Evolutionary conservation across 2,888 invertebrate genomes (phyloP), one percentile per base, ranked within the genome.

Genomic region (Pycnomerus fuliginosus): DNA sequence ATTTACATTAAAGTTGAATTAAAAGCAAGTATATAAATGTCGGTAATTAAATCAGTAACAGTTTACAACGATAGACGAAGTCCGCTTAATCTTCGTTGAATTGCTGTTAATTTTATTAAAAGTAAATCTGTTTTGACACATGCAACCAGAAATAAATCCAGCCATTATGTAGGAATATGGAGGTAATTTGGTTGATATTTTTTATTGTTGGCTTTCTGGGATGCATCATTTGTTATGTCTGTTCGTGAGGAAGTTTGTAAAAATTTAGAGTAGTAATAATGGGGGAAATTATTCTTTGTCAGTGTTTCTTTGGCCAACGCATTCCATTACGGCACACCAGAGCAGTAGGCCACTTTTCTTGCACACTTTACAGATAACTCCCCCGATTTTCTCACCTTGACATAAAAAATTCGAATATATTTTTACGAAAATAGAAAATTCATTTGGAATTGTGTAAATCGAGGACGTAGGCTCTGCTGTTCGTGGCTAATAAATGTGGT

Each of bases 241-340:
- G 32, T 33, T 32, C 40, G 40, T 40, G 40, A 32, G 16, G 12
- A 33, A 33, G 32, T 40, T 32, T 32, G 40, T 40, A 44, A 44
- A 37, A 33, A 27, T 42, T 40, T 40, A 12, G 23, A 29, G 20
- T 11, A 16, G 28, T 27, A 33, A 40, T 33, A 33, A 40, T 24
- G 30, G 24, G 15, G n/a, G 24, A 14, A 44, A 39, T 44, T 28
- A 38, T 44, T 44, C 38, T 39, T 34, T 44, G 44, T 44, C 38
- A 29, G 28, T 28, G 33, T 38, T 42, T 30, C 33, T 44, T 33
- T 38, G 13, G 33, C 24, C 38, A 29, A 15, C 34, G 35, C 40
- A 39, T 45, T 40, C 31, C 16, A 35, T 45, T 45, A 40, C 31
- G 15, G 20, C 25, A 14, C 40, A 45, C 40, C 40, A 40, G 38